A percentile compares a stretch with the other conserved stretches of the same genome.
These are phyloP conservation scores for Xylota sylvarum DNA, from an alignment of 2,888 invertebrate genomes.

Conservation along the genomic window DNA sequence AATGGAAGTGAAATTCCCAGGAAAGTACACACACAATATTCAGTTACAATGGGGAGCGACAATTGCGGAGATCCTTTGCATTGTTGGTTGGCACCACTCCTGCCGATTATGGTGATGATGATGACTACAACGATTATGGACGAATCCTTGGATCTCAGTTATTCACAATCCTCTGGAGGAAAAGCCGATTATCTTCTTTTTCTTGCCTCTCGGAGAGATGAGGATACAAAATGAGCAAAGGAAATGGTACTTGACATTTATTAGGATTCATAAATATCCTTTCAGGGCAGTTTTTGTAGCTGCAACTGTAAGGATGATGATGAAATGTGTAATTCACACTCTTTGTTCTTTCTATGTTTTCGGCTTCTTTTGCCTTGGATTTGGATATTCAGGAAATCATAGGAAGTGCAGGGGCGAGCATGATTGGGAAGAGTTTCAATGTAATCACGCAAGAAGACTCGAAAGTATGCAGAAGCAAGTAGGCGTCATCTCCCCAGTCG, in stretches of 20 bases:
- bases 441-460: too few relatives aligned
- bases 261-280: constrained; percentile 11
- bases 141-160: constrained; percentile 66
- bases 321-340: background rate
- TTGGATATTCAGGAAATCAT: too few relatives aligned
- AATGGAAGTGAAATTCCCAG: constrained; percentile 30
- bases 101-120: constrained; percentile 76
- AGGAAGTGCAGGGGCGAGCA: too few relatives aligned
- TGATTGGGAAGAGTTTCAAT: too few relatives aligned
- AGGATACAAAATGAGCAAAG: background rate
- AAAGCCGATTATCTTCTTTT: constrained; percentile 70
- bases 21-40: constrained; percentile 30
- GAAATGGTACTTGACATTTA: constrained; percentile 2
- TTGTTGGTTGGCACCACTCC: constrained; percentile 38
- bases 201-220: constrained; percentile 15
- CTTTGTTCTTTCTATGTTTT: background rate
- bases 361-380: background rate
- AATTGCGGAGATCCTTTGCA: constrained; percentile 55
- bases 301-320: background rate
- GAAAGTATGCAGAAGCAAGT: too few relatives aligned
- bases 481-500: too few relatives aligned
- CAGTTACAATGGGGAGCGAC: constrained; percentile 28
- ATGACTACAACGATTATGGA: constrained; percentile 74
- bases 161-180: constrained; percentile 52
- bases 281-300: background rate